These are phyloP conservation scores for Myrmecobius fasciatus DNA, from an alignment of 2,113 vertebrate genomes.

Conservation along the genomic window DNA sequence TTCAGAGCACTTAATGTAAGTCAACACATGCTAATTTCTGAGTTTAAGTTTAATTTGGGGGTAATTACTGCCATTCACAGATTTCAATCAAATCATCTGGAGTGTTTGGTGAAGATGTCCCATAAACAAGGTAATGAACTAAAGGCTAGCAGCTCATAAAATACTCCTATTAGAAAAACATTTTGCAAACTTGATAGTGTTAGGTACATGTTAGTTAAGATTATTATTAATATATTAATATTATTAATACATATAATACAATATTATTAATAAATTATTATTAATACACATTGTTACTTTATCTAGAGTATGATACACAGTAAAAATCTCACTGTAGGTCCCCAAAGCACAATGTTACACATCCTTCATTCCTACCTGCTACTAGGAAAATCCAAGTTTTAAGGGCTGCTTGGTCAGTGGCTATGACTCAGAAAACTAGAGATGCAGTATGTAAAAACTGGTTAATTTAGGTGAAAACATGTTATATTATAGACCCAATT, in stretches of 20 bases:
- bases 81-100: conserved; percentile 27
- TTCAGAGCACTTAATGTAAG: not conserved
- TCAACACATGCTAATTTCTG: not conserved
- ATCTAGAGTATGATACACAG: conserved; percentile 35
- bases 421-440: not conserved
- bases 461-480: not conserved
- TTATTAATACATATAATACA: no score
- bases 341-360: conserved; percentile 51
- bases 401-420: not conserved
- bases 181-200: not conserved
- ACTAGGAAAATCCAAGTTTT: not conserved
- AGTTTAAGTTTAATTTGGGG: conserved; percentile 20
- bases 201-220: not conserved
- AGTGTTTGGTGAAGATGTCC: not conserved
- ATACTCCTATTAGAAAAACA: not conserved
- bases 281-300: conserved; percentile 55
- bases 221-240: conserved; percentile 53
- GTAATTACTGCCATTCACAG: not conserved
- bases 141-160: not conserved
- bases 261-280: conserved; percentile 42
- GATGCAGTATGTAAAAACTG: conserved; percentile 7
- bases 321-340: conserved; percentile 26
- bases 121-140: conserved; percentile 5
- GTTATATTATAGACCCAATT: conserved; percentile 40
- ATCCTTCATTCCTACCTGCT: not conserved